phyloP scores from a whole-genome alignment of 2,888 invertebrate species.

The Callosobruchus maculatus region DNA sequence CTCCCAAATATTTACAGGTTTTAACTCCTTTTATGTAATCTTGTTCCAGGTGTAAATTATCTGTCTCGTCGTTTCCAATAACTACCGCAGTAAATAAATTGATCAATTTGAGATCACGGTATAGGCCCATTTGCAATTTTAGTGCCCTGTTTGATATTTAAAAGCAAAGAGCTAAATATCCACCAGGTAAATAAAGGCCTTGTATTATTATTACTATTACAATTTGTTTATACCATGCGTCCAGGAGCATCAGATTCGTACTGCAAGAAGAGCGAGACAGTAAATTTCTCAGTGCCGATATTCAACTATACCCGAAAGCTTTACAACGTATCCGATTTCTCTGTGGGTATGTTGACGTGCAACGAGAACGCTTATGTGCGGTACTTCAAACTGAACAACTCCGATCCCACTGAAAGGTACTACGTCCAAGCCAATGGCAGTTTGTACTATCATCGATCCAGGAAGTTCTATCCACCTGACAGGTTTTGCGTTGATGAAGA shows the following conservation, averaged over 20 bases:
- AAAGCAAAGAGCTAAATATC: no score
- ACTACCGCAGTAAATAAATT: no score
- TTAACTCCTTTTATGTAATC: no score
- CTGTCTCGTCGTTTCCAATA: no score
- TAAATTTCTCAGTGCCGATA: constrained; percentile 14
- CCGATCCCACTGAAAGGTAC: constrained; percentile 21
- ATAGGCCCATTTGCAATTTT: no score
- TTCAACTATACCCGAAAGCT: constrained; percentile 2
- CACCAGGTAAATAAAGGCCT: no score
- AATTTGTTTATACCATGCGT: not conserved
- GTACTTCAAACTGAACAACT: constrained; percentile 19
- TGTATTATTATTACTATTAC: no score
- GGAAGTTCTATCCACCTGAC: constrained; percentile 17
- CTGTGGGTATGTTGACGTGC: constrained; percentile 16
- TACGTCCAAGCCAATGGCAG: constrained; percentile 30
- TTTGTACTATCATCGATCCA: constrained; percentile 23
- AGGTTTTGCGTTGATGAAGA: constrained; percentile 27
- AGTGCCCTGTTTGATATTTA: no score
- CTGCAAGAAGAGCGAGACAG: not conserved
- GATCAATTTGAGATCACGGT: no score
- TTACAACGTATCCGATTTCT: constrained; percentile 7
- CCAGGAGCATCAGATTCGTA: not conserved
- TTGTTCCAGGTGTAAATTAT: no score
- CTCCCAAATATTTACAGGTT: no score
- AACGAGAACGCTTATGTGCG: constrained; percentile 7